A percentile compares a stretch with the other conserved stretches of the same genome.
Evolutionary conservation across 2,888 invertebrate genomes (phyloP).

Genomic region (Lithophane ornitopus): DNA sequence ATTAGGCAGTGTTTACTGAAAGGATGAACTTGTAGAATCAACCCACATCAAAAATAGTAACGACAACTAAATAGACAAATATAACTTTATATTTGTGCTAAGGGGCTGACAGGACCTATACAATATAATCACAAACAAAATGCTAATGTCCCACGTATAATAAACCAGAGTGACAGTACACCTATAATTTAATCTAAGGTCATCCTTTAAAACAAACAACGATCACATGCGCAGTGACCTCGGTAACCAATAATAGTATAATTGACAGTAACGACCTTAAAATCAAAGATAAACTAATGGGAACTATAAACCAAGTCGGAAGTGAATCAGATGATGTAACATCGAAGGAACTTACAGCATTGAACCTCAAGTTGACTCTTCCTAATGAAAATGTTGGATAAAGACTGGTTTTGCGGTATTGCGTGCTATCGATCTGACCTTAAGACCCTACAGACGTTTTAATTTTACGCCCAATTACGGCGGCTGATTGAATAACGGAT

Average conservation of each 20-base stretch:
- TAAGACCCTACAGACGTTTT: slow-evolving; percentile 25
- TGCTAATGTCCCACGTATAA: neutral
- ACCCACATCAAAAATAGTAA: neutral
- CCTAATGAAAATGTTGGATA: neutral
- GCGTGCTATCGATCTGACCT: neutral
- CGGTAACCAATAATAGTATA: slow-evolving; percentile 42
- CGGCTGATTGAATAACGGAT: slow-evolving; percentile 38
- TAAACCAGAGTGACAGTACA: slow-evolving; percentile 24
- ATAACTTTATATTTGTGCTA: neutral
- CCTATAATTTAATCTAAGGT: slow-evolving; percentile 57
- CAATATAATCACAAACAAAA: slow-evolving; percentile 6
- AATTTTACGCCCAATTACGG: slow-evolving; percentile 47
- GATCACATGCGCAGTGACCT: slow-evolving; percentile 51
- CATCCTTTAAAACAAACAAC: slow-evolving; percentile 49
- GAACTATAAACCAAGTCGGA: slow-evolving; percentile 47
- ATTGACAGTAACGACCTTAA: slow-evolving; percentile 60
- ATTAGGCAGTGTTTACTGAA: neutral
- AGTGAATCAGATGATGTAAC: slow-evolving; percentile 44
- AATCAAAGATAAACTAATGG: slow-evolving; percentile 41
- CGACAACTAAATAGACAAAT: neutral
- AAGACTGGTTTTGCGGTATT: neutral
- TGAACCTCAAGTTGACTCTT: slow-evolving; percentile 2
- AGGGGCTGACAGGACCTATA: neutral
- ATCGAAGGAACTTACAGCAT: slow-evolving; percentile 30
- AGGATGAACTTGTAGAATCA: neutral